Percentiles rank a stretch among this genome's conserved stretches.
These are phyloP conservation scores for Siniperca scherzeri DNA, from an alignment of 2,797 vertebrate genomes.

Conservation along the genomic window DNA sequence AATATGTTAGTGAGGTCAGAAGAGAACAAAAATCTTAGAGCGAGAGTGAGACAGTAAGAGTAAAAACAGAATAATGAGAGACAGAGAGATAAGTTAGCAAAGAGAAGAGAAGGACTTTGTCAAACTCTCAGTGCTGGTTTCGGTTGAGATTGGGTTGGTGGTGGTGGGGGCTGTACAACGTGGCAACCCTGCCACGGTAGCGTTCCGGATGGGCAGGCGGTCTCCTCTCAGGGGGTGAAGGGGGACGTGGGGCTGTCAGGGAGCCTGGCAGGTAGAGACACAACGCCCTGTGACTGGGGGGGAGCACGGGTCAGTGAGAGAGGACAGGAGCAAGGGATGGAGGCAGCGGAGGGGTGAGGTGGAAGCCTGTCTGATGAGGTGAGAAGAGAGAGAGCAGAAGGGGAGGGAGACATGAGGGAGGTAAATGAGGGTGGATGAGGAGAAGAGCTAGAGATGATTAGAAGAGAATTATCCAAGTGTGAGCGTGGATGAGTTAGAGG, in stretches of 20 bases:
- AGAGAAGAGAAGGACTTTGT: constrained; percentile 73
- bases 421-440: constrained; percentile 74
- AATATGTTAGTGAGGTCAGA: constrained; percentile 68
- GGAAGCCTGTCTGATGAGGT: constrained; percentile 83
- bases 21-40: constrained; percentile 16
- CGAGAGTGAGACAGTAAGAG: constrained; percentile 32
- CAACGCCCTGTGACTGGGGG: constrained; percentile 81
- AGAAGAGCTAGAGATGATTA: constrained; percentile 79
- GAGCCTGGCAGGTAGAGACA: constrained; percentile 85
- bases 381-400: constrained; percentile 63
- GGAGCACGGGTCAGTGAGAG: constrained; percentile 83
- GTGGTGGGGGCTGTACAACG: constrained; percentile 49
- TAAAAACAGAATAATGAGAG: constrained; percentile 75
- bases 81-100: constrained; percentile 57
- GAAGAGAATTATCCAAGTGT: constrained; percentile 83
- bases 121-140: constrained; percentile 71
- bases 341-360: constrained; percentile 68
- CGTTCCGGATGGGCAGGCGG: constrained; percentile 84
- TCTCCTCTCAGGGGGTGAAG: constrained; percentile 81
- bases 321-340: constrained; percentile 77
- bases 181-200: constrained; percentile 81
- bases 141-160: constrained; percentile 52
- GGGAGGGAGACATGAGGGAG: constrained; percentile 59
- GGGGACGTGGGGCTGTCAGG: constrained; percentile 81
- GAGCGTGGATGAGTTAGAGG: constrained; percentile 62